These are phyloP conservation scores for Zaprionus nigranus DNA, from an alignment of 1,140 invertebrate species.

Conservation along the genomic window DNA sequence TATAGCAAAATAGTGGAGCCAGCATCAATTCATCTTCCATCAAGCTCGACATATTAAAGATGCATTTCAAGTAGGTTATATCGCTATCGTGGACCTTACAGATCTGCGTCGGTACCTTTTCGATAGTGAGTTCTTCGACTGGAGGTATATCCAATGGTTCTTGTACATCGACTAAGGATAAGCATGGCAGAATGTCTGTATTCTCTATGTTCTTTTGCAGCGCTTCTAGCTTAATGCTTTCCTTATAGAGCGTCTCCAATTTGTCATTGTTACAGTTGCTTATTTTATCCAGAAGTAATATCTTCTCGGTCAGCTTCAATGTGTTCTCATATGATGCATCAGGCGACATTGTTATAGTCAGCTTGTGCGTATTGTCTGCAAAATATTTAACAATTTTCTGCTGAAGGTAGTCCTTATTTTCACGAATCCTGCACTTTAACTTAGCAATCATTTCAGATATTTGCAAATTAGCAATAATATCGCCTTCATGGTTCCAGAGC, in stretches of 20 bases:
- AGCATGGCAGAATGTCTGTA: slow-evolving; percentile 90
- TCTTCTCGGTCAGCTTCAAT: slow-evolving; percentile 87
- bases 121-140: slow-evolving; percentile 86
- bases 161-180: slow-evolving; percentile 90
- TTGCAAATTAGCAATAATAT: slow-evolving; percentile 88
- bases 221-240: slow-evolving; percentile 89
- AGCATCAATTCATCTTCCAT: slow-evolving; percentile 88
- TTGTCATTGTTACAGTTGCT: slow-evolving; percentile 87
- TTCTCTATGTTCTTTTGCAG: slow-evolving; percentile 90
- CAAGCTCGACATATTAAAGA: slow-evolving; percentile 89
- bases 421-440: slow-evolving; percentile 88
- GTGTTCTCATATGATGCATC: slow-evolving; percentile 90
- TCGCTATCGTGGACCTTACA: slow-evolving; percentile 93
- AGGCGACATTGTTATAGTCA: slow-evolving; percentile 93
- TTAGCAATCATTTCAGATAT: too few species aligned
- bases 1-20: slow-evolving; percentile 92
- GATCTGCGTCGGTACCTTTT: slow-evolving; percentile 89
- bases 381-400: slow-evolving; percentile 92
- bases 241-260: slow-evolving; percentile 87
- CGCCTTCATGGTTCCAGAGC: slow-evolving; percentile 94
- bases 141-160: slow-evolving; percentile 87
- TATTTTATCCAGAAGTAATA: slow-evolving; percentile 89
- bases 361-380: slow-evolving; percentile 91
- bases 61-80: slow-evolving; percentile 92
- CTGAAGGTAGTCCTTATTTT: slow-evolving; percentile 89